phyloP scores from a whole-genome alignment of 2,113 vertebrate genomes.

The Thunnus thynnus region DNA sequence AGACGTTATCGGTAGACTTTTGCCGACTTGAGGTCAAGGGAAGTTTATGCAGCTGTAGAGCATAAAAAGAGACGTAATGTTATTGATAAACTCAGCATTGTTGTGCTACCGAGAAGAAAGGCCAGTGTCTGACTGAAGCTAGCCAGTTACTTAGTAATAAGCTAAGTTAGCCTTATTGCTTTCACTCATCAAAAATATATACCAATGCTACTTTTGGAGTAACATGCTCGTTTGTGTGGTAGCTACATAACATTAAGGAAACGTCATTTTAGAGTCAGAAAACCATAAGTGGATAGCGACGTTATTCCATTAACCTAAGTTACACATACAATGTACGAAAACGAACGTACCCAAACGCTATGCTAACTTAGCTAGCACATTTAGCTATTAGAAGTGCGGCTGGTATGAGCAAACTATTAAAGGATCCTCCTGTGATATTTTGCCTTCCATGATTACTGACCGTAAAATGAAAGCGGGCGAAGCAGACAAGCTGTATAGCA shows the following conservation, averaged over 20 bases:
- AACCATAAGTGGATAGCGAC: neutral
- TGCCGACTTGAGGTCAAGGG: neutral
- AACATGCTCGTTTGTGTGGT: too few species aligned
- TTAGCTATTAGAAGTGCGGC: slow-evolving; percentile 45
- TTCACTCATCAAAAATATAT: neutral
- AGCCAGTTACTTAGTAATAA: slow-evolving; percentile 32
- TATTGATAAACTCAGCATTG: neutral
- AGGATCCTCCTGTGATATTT: neutral
- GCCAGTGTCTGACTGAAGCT: slow-evolving; percentile 2
- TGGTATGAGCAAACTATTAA: neutral
- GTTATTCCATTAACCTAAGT: neutral
- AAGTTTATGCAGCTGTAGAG: neutral
- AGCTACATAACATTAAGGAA: too few species aligned
- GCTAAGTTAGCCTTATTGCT: neutral
- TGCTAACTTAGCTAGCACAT: slow-evolving; percentile 73
- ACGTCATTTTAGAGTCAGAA: too few species aligned
- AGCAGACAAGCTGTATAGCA: neutral
- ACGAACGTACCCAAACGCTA: slow-evolving; percentile 72
- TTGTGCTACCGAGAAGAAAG: neutral
- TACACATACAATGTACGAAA: slow-evolving; percentile 39
- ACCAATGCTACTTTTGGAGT: neutral
- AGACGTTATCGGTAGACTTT: neutral
- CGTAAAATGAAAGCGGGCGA: accelerated
- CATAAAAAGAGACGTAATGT: accelerated
- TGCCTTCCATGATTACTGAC: accelerated